Evolutionary conservation across 2,888 invertebrate species (phyloP), one percentile per base, ranked within the genome.

Genomic region (Argyresthia goedartella): DNA sequence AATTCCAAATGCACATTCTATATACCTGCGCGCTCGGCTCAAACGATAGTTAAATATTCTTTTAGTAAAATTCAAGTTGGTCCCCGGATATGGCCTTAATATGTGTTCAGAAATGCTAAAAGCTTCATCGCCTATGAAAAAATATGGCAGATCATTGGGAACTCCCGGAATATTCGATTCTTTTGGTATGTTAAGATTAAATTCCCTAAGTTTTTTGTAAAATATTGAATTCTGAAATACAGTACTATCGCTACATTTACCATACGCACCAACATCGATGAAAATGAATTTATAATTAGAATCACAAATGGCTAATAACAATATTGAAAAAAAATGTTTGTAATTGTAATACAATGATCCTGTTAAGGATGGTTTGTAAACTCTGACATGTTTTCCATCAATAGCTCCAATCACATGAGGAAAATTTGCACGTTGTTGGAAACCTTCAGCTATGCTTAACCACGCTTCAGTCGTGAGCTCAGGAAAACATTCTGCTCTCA

Each of bases 1-100:
- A 49, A 55, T 55, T 36, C 55, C 55, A 49, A 53, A 55, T 35
- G 53, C 35, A 49, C 53, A 55, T 53, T 55, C 54, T 48, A 54
- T 48, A 36, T 53, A 54, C 34, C 54, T 52, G 4, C 52, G 49
- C 13, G 54, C 52, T 48, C 52, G 50, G 44, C 50, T 52, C 52
- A 52, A 50, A 43, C 54, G 51, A 51, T 53, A 53, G 48, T 53
- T 51, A 51, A 53, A 53, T 51, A 53, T 48, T 53, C 51, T 53
- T 53, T 53, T 51, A 51, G 50, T 43, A 36, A 44, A 51, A 53
- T 53, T 53, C 51, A 53, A 51, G 48, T 53, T 48, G 14, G 43
- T 53, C 25, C 51, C 51, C 16, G 47, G 34, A 44, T 51, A 53
- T 50, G 53, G 51, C 35, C 53, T 50, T 53, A 50, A 46, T 25